A percentile compares a stretch with the other conserved stretches of the same genome.
These are phyloP conservation scores for Exaiptasia diaphana DNA, from an alignment of 64 coral and sea anemone species.

Conservation along the genomic window DNA sequence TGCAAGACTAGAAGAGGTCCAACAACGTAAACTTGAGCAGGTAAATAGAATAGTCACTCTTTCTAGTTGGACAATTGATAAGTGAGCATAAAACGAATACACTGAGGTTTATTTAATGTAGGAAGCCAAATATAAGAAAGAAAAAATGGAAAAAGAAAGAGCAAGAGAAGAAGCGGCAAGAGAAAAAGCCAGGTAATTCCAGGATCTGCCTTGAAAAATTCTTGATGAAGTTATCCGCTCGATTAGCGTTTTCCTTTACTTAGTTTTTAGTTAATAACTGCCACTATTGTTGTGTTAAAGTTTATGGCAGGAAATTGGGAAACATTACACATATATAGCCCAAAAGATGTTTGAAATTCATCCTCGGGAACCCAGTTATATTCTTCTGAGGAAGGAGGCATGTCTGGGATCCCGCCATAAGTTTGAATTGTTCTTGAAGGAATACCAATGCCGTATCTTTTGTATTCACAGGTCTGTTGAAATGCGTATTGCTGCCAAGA, in stretches of 20 bases:
- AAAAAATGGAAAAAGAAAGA: conserved; percentile 87
- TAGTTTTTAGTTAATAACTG: too few species aligned
- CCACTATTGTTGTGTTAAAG: too few species aligned
- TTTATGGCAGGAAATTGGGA: too few species aligned
- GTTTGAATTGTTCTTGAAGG: too few species aligned
- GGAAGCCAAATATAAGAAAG: conserved; percentile 86
- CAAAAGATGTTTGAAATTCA: too few species aligned
- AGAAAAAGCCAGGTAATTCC: conserved; percentile 75
- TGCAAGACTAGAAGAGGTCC: conserved; percentile 92
- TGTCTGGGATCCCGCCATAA: too few species aligned
- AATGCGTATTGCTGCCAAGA: conserved; percentile 68
- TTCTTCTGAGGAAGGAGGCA: too few species aligned
- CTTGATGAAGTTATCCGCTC: too few species aligned
- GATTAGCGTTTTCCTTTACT: too few species aligned
- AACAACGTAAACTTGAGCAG: conserved; percentile 85
- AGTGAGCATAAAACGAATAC: background rate
- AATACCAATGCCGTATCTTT: too few species aligned
- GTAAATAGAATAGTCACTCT: conserved; percentile 20
- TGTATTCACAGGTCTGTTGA: conserved; percentile 81
- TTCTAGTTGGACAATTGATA: background rate
- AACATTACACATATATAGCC: too few species aligned
- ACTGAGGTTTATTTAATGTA: background rate
- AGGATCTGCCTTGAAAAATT: background rate
- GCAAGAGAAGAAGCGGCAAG: conserved; percentile 85
- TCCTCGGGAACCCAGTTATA: too few species aligned